Conservation (phyloP, 2,113 vertebrate genomes). For the Leptodactylus fuscus region DNA sequence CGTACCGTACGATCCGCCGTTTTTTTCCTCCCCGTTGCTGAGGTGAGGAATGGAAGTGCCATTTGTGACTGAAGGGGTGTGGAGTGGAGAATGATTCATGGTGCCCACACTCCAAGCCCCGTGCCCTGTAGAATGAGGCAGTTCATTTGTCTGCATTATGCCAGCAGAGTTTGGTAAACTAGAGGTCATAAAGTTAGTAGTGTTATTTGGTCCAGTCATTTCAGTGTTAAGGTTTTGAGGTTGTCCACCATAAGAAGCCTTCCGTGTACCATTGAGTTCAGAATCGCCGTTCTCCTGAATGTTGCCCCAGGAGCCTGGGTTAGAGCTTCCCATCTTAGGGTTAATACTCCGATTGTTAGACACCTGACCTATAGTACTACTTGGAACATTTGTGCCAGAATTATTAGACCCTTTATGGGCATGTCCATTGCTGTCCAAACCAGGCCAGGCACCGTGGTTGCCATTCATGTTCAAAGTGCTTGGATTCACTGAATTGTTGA, state of each 20-base stretch:
- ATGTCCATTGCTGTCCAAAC: slow-evolving; percentile 85
- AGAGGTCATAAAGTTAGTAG: slow-evolving; percentile 99
- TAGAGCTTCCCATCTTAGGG: slow-evolving; percentile 82
- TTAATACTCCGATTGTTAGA: slow-evolving; percentile 85
- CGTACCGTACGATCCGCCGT: slow-evolving; percentile 84
- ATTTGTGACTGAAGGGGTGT: slow-evolving; percentile 84
- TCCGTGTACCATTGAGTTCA: slow-evolving; percentile 92
- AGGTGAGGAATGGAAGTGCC: slow-evolving; percentile 88
- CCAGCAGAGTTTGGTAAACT: slow-evolving; percentile 97
- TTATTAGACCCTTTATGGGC: slow-evolving; percentile 85
- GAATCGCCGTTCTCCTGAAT: slow-evolving; percentile 85
- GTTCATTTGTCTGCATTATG: slow-evolving; percentile 87
- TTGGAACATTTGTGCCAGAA: slow-evolving; percentile 81
- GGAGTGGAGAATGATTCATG: slow-evolving; percentile 84
- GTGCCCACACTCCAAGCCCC: slow-evolving; percentile 84
- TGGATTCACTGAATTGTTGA: slow-evolving; percentile 89
- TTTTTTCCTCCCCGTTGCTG: slow-evolving; percentile 84
- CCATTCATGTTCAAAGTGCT: slow-evolving; percentile 95
- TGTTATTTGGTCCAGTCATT: slow-evolving; percentile 93
- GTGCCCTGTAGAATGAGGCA: slow-evolving; percentile 77
- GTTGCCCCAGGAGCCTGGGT: slow-evolving; percentile 86
- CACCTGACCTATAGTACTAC: slow-evolving; percentile 83
- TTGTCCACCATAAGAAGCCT: slow-evolving; percentile 91
- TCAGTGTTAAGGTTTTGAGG: slow-evolving; percentile 96
- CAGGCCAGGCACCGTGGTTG: slow-evolving; percentile 95